Evolutionary conservation across 2,888 invertebrate species (phyloP).

Genomic region (Trichogramma dendrolimi): DNA sequence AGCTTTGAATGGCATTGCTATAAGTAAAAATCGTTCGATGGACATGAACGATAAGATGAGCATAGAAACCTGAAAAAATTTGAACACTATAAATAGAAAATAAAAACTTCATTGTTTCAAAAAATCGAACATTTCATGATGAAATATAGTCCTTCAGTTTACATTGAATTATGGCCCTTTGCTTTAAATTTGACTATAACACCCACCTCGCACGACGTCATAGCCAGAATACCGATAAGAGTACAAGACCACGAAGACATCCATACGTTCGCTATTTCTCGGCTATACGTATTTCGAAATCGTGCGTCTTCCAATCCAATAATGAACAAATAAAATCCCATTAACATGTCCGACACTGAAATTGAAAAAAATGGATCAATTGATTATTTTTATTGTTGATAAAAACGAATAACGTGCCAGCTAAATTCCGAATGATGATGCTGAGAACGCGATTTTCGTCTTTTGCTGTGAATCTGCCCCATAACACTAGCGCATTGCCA

Average conservation of each 20-base stretch:
- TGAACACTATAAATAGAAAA: constrained; percentile 2
- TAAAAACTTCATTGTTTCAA: background rate
- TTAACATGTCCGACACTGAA: constrained; percentile 62
- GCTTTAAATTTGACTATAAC: background rate
- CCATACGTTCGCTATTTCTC: constrained; percentile 59
- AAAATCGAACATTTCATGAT: background rate
- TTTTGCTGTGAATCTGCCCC: constrained; percentile 58
- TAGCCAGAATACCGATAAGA: constrained; percentile 60
- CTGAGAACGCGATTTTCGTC: constrained; percentile 63
- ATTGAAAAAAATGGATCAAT: background rate
- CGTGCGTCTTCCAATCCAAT: constrained; percentile 61
- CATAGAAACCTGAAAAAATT: constrained; percentile 58
- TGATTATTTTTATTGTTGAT: constrained; percentile 7
- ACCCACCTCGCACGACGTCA: constrained; percentile 62
- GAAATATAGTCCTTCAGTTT: background rate
- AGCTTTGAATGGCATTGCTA: constrained; percentile 60
- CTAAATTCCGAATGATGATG: constrained; percentile 63
- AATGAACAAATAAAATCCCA: constrained; percentile 64
- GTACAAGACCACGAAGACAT: constrained; percentile 65
- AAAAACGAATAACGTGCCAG: constrained; percentile 50
- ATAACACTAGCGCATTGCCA: constrained; percentile 63
- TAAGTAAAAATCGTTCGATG: constrained; percentile 63
- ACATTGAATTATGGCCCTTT: background rate
- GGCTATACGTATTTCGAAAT: constrained; percentile 59
- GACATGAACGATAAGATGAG: constrained; percentile 68